Evolutionary conservation across 2,888 invertebrate species (phyloP).

Genomic region (Synergus japonicus): DNA sequence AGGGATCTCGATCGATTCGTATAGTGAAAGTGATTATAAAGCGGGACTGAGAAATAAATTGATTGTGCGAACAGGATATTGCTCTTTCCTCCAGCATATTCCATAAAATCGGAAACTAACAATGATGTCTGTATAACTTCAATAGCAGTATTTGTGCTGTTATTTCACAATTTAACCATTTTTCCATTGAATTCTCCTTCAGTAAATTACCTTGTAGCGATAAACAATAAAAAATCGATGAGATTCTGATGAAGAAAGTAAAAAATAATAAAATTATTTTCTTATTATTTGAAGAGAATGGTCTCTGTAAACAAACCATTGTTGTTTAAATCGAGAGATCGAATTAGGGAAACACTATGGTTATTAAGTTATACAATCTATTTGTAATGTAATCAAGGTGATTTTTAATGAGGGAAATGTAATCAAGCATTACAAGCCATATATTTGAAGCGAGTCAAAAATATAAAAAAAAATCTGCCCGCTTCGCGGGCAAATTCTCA

Average conservation of each 20-base stretch:
- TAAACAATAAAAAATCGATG: not conserved
- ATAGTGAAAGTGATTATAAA: constrained; percentile 10
- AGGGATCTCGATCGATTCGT: not conserved
- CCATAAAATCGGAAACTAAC: constrained; percentile 19
- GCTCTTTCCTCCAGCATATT: not conserved
- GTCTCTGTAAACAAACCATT: no score
- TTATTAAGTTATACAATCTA: no score
- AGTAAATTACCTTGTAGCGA: not conserved
- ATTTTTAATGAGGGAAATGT: no score
- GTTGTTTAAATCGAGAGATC: no score
- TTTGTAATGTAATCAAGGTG: no score
- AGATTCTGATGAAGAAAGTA: not conserved
- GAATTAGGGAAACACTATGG: no score
- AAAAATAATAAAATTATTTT: no score
- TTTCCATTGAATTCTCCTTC: not conserved
- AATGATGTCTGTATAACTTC: constrained; percentile 5
- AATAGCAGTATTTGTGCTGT: not conserved
- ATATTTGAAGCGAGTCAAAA: no score
- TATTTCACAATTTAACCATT: not conserved
- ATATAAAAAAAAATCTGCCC: no score
- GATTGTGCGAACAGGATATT: constrained; percentile 12
- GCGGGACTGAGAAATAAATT: not conserved
- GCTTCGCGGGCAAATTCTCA: no score
- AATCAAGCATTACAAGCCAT: no score
- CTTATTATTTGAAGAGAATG: no score